Base-by-base conservation (phyloP, 2,797 vertebrate genomes). In the Sylvia borin region DNA sequence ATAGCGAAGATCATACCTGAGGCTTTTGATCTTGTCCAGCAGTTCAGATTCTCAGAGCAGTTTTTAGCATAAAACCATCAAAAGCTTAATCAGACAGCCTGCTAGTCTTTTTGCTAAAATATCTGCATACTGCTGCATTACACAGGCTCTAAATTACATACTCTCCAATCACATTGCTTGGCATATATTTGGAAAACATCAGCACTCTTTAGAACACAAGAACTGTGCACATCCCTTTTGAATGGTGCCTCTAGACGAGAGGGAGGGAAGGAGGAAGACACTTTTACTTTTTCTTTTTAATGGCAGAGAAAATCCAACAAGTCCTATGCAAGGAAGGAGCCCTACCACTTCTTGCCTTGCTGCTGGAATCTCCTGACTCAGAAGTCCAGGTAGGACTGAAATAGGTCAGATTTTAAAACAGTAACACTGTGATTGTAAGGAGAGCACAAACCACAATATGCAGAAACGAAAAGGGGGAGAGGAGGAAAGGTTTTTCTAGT, bases 291-390 rank as follows among this genome's bases (percentile, higher is more conserved):
- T 48, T 34, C 21, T 48, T 55, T 83, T 71, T 55, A 82, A 80
- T 92, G 93, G 13, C 93, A 99, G 98, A 98, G 60, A 93, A 96
- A 92, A 97, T 98, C 15, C 97, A 92, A 38, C 90, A 96, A 71
- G 96, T 98, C 16, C 92, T 99, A 4, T 98, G 98, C 95, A 93
- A 94, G n/a, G 98, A 98, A 64, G 98, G 98, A 89, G 98, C 97
- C 26, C 86, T 98, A 61, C 98, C 98, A 29, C 95, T 99, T 61
- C 92, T 98, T 92, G 95, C 96, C 13, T 95, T 97, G 70, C 97
- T 98, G 60, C 96, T 98, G 92, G 98, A 98, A 96, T 98, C 98
- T 79, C 94, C 98, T 58, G 98, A 98, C 87, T 96, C 98, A 83
- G 97, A 98, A 95, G 97, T 98, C 34, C 98, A 98, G 98, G 98